Evolutionary conservation across 2,888 invertebrate genomes (phyloP).

Genomic region (Quadroppia sp.): DNA sequence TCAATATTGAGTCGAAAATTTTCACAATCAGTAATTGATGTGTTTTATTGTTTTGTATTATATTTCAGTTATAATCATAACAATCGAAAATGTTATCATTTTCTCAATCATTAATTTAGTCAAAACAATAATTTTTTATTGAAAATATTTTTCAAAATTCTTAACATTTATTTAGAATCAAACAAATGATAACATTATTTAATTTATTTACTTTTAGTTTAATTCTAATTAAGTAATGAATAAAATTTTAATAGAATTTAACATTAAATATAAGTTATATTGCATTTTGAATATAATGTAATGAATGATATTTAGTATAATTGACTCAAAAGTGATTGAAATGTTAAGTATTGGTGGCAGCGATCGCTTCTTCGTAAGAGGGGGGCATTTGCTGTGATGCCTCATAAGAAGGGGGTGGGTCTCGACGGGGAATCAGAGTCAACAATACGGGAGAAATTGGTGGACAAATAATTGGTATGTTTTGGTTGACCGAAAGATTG

Average conservation of each 20-base stretch:
- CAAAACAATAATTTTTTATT: too few relatives aligned
- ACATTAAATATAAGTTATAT: background rate
- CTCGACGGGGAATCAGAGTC: slow-evolving; percentile 2
- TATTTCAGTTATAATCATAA: too few relatives aligned
- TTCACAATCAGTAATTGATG: too few relatives aligned
- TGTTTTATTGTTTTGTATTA: too few relatives aligned
- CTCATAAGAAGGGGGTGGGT: slow-evolving; percentile 41
- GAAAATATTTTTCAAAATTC: too few relatives aligned
- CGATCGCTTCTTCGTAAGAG: slow-evolving; percentile 40
- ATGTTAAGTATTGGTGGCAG: background rate
- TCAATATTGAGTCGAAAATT: too few relatives aligned
- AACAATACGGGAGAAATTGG: slow-evolving; percentile 20
- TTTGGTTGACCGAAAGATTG: background rate
- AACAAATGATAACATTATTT: background rate
- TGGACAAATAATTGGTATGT: background rate
- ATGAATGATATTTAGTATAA: background rate
- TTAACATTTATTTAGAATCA: too few relatives aligned
- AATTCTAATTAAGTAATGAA: too few relatives aligned
- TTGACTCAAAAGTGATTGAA: background rate
- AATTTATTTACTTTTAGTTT: too few relatives aligned
- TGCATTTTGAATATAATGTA: background rate
- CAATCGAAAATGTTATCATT: too few relatives aligned
- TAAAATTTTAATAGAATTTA: background rate
- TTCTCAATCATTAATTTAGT: too few relatives aligned
- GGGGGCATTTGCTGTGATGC: slow-evolving; percentile 40